phyloP scores from a whole-genome alignment of 2,113 vertebrate genomes.

The Apus apus region DNA sequence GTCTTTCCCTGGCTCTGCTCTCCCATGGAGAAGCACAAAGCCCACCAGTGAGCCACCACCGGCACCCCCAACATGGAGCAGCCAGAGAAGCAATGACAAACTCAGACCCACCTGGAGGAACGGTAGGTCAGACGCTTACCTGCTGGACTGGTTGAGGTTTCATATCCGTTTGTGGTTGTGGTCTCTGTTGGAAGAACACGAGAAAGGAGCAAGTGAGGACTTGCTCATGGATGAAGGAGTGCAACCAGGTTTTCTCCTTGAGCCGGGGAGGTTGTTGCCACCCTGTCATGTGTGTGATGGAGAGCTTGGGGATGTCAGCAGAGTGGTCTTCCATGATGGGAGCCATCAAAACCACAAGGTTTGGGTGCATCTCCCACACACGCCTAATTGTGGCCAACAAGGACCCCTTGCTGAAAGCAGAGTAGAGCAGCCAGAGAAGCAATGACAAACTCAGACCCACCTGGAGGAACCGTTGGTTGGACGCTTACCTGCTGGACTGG shows the following conservation, averaged over 20 bases:
- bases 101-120: not conserved
- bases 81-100: rapidly evolving
- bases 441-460: no score
- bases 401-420: no score
- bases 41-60: rapidly evolving
- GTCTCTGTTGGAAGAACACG: not conserved
- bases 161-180: no score
- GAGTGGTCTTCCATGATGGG: not conserved
- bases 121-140: rapidly evolving
- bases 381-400: no score
- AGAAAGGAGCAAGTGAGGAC: not conserved
- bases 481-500: no score
- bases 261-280: not conserved
- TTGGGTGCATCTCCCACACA: no score
- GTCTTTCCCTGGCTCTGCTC: not conserved
- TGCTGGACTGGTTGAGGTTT: no score
- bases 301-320: no score
- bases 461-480: no score
- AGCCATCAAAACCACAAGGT: not conserved
- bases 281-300: no score
- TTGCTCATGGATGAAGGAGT: not conserved
- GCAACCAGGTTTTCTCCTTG: not conserved
- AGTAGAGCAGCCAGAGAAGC: rapidly evolving
- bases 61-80: rapidly evolving
- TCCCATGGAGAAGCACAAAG: rapidly evolving